phyloP scores from a whole-genome alignment of 2,797 vertebrate species.

The Poeciliopsis gracilis region DNA sequence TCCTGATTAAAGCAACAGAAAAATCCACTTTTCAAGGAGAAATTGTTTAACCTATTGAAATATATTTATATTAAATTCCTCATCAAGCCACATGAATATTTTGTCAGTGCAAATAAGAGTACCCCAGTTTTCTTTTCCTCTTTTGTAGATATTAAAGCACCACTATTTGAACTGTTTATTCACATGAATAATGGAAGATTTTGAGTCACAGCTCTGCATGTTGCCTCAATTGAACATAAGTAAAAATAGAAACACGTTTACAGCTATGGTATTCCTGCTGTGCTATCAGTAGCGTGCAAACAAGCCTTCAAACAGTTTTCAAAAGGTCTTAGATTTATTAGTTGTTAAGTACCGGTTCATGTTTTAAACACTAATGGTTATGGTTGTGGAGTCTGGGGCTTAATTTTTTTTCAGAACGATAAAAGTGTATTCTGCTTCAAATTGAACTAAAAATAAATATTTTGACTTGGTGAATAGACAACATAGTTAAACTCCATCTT shows the following conservation, averaged over 20 bases:
- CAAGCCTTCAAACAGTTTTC: slow-evolving; percentile 1
- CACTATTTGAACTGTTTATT: slow-evolving; percentile 1
- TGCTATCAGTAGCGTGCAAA: slow-evolving; percentile 8
- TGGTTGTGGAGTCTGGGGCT: background rate
- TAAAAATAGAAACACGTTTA: slow-evolving; percentile 11
- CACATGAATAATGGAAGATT: slow-evolving; percentile 4
- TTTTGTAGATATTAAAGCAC: background rate
- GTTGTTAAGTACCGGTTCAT: background rate
- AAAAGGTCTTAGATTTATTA: background rate
- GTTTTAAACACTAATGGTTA: background rate
- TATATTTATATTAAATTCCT: background rate
- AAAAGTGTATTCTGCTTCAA: background rate
- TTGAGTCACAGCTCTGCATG: slow-evolving; percentile 1
- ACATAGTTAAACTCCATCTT: background rate
- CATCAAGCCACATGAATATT: background rate
- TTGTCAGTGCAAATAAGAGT: background rate
- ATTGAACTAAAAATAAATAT: background rate
- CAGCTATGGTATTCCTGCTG: background rate
- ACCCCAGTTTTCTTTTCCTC: background rate
- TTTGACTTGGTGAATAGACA: background rate
- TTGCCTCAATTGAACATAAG: background rate
- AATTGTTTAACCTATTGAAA: background rate
- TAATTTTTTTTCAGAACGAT: slow-evolving; percentile 5
- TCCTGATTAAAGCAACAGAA: background rate
- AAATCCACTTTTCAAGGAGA: background rate